Evolutionary conservation across 2,888 invertebrate species (phyloP).

Genomic region (Napeogenes inachia): DNA sequence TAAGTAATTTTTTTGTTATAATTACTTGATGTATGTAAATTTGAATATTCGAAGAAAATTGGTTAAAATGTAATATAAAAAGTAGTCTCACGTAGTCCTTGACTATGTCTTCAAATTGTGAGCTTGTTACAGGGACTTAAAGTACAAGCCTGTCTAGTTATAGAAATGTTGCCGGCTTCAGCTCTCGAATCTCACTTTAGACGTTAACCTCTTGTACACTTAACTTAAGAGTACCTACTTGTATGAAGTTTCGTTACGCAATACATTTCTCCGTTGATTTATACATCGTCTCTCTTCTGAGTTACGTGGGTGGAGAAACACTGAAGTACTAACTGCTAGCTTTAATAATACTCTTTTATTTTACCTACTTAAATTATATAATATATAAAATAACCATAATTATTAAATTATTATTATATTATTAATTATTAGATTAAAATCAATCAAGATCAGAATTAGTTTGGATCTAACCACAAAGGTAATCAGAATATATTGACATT

Average conservation of each 20-base stretch:
- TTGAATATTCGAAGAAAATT: too few species aligned
- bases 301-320: not conserved
- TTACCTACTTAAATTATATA: not conserved
- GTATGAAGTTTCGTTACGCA: slow-evolving; percentile 54
- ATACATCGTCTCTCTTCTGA: slow-evolving; percentile 12
- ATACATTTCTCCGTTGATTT: slow-evolving; percentile 28
- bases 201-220: slow-evolving; percentile 53
- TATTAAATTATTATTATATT: too few species aligned
- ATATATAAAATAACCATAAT: too few species aligned
- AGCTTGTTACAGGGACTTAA: not conserved
- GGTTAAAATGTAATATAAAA: not conserved
- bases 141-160: slow-evolving; percentile 7
- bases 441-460: too few species aligned
- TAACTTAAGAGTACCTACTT: slow-evolving; percentile 51
- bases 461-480: too few species aligned
- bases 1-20: too few species aligned
- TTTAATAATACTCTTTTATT: too few species aligned
- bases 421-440: too few species aligned
- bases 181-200: slow-evolving; percentile 32
- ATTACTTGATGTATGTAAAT: too few species aligned
- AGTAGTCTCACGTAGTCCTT: not conserved
- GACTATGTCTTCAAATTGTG: not conserved
- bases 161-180: slow-evolving; percentile 27
- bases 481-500: too few species aligned
- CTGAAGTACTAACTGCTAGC: not conserved